These are phyloP conservation scores for Epizoanthus ramosus DNA, from an alignment of 92 coral and sea anemone genomes.

Conservation along the genomic window DNA sequence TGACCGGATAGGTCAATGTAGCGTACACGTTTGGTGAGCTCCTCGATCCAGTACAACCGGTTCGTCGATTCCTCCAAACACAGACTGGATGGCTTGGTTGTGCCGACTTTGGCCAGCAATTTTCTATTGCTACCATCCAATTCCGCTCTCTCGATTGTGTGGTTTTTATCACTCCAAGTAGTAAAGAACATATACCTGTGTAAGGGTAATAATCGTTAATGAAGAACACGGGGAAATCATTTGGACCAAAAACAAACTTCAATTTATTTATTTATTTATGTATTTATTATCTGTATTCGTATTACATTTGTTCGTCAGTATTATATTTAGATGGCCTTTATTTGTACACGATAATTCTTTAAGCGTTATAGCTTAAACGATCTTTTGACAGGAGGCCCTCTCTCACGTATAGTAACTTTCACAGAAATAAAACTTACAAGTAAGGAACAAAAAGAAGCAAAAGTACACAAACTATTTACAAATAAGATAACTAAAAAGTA, in stretches of 20 bases:
- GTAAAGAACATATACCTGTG: conserved; percentile 18
- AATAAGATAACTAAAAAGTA: no score
- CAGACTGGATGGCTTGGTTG: conserved; percentile 44
- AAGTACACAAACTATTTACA: no score
- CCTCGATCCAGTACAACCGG: conserved; percentile 62
- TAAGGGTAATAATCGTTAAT: not conserved
- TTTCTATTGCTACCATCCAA: conserved; percentile 59
- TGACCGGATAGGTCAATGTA: conserved; percentile 24
- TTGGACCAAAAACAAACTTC: not conserved
- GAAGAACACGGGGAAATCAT: not conserved
- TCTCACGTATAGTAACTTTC: no score
- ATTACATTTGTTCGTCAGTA: no score
- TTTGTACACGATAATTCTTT: no score
- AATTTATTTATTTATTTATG: no score
- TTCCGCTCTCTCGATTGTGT: conserved; percentile 52
- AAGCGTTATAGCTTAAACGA: no score
- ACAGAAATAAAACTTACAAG: no score
- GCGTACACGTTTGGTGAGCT: conserved; percentile 7
- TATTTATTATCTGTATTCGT: no score
- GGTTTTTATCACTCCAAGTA: conserved; percentile 6
- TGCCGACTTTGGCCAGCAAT: conserved; percentile 1
- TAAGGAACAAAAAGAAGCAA: no score
- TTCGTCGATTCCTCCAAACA: conserved; percentile 44
- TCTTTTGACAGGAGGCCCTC: no score
- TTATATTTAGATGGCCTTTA: no score